phyloP scores from a whole-genome alignment of 2,113 vertebrate genomes.

The Propithecus coquereli region DNA sequence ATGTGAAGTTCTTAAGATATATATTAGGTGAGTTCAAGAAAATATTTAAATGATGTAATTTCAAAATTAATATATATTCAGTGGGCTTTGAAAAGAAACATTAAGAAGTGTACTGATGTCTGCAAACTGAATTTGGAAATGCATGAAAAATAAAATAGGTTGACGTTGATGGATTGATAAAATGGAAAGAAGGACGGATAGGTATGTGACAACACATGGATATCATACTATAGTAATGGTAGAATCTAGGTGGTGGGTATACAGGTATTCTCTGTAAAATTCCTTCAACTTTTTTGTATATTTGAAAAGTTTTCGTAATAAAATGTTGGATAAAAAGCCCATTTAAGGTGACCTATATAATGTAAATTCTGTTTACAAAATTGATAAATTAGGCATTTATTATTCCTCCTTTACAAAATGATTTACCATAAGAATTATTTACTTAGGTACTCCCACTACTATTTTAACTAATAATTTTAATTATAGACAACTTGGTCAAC shows the following conservation, averaged over 20 bases:
- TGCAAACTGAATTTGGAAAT: slow-evolving; percentile 1
- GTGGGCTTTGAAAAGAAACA: neutral
- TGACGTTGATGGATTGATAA: neutral
- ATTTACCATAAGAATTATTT: neutral
- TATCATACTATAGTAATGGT: neutral
- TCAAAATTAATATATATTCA: neutral
- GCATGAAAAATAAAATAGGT: neutral
- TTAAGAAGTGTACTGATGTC: neutral
- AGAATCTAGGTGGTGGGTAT: neutral
- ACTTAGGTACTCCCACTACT: neutral
- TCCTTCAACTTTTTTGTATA: neutral
- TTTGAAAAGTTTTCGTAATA: slow-evolving; percentile 24
- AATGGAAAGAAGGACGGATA: neutral
- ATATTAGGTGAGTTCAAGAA: neutral
- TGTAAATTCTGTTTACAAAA: neutral
- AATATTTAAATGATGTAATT: neutral
- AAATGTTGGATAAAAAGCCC: neutral
- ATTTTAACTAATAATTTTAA: slow-evolving; percentile 1
- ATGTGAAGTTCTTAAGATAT: neutral
- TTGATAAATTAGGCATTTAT: neutral
- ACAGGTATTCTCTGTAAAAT: neutral
- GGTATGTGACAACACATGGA: neutral
- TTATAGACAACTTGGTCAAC: neutral
- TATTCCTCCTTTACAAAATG: neutral
- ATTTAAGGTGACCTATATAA: neutral